A percentile compares a stretch with the other conserved stretches of the same genome.
Evolutionary conservation across 2,797 vertebrate species (phyloP).

Genomic region (Hyperoplus lanceolatus): DNA sequence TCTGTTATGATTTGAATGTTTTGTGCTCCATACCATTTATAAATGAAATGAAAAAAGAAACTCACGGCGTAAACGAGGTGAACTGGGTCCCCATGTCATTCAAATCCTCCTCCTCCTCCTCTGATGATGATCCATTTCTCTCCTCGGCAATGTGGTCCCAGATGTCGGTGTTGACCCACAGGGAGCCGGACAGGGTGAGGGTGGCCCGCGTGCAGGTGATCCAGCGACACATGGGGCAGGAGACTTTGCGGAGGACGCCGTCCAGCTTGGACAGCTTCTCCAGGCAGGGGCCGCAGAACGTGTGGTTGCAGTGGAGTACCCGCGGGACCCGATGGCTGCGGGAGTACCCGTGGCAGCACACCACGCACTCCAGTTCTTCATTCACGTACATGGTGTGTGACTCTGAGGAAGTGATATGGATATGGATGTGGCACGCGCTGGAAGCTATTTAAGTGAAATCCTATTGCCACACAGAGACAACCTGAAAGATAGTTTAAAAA

Average conservation of each 20-base stretch:
- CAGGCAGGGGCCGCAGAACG: conserved; percentile 76
- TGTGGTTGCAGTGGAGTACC: conserved; percentile 79
- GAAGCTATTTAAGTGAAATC: too few species aligned
- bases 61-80: conserved; percentile 20
- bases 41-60: background rate
- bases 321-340: conserved; percentile 62
- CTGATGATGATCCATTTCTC: background rate
- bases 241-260: conserved; percentile 21
- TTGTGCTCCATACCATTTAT: too few species aligned
- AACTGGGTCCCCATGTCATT: fast-evolving
- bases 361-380: conserved; percentile 66
- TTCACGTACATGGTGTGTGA: conserved; percentile 20
- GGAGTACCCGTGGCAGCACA: conserved; percentile 73
- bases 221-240: conserved; percentile 80
- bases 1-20: too few species aligned
- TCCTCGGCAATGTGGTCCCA: conserved; percentile 68
- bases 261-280: conserved; percentile 41
- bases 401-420: too few species aligned
- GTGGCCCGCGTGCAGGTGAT: conserved; percentile 67
- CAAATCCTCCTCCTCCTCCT: background rate
- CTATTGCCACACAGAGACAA: background rate
- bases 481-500: background rate
- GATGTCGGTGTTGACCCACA: conserved; percentile 76
- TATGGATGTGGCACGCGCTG: fast-evolving
- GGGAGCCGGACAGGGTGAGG: conserved; percentile 49